Conservation (phyloP, 2,888 invertebrate species). For the Chaitophorus viminalis region DNA sequence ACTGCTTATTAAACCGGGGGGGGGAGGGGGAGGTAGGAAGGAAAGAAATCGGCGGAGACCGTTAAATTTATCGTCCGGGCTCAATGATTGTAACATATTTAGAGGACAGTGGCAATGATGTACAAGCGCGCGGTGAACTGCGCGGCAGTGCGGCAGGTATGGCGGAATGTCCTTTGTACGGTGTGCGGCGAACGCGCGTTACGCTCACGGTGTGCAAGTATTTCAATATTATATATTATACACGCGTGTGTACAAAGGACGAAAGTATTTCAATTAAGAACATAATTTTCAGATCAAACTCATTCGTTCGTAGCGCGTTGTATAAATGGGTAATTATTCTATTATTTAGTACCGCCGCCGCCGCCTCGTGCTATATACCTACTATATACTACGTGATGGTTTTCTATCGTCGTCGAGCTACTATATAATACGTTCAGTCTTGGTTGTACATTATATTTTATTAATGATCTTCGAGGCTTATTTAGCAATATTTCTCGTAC, state of each 20-base stretch:
- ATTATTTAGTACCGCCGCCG: neutral
- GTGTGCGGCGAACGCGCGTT: neutral
- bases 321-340: neutral
- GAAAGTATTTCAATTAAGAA: neutral
- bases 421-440: neutral
- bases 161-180: neutral
- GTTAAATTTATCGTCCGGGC: neutral
- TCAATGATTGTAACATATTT: neutral
- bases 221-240: too few species aligned
- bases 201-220: too few species aligned
- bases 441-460: neutral
- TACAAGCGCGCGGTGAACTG: neutral
- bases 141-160: neutral
- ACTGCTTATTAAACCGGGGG: too few species aligned
- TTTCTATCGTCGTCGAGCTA: neutral
- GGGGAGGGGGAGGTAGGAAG: neutral
- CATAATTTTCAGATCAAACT: neutral
- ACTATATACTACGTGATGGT: neutral
- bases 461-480: neutral
- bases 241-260: neutral
- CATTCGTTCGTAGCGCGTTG: neutral
- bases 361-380: too few species aligned
- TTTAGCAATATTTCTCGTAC: neutral
- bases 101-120: neutral
- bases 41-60: neutral